Conservation (phyloP, 2,113 vertebrate genomes). For the Xiphophorus couchianus region DNA sequence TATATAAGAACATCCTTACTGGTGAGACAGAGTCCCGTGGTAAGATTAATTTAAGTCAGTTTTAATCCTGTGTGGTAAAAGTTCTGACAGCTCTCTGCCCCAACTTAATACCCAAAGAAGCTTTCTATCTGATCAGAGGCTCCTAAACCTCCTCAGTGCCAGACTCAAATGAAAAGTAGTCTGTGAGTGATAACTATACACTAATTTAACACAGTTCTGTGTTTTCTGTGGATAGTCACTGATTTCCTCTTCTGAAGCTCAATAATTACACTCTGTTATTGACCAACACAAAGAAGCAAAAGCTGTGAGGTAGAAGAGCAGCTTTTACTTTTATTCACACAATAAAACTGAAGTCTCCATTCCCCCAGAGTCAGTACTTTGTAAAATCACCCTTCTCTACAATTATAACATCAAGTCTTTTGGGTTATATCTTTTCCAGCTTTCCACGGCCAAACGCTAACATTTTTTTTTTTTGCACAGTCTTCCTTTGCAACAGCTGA, state of each 20-base stretch:
- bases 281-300: slow-evolving; percentile 10
- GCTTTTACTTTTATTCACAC: too few relatives aligned
- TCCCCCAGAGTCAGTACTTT: too few relatives aligned
- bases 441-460: too few relatives aligned
- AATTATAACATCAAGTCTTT: too few relatives aligned
- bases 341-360: too few relatives aligned
- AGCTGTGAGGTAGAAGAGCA: too few relatives aligned
- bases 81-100: slow-evolving; percentile 54
- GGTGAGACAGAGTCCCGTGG: slow-evolving; percentile 31
- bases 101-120: slow-evolving; percentile 67
- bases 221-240: slow-evolving; percentile 22
- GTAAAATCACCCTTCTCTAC: too few relatives aligned
- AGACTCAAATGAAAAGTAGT: slow-evolving; percentile 46
- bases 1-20: too few relatives aligned
- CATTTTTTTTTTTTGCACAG: too few relatives aligned
- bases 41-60: slow-evolving; percentile 58
- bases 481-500: too few relatives aligned
- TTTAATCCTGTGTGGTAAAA: slow-evolving; percentile 65
- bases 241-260: slow-evolving; percentile 16
- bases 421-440: too few relatives aligned
- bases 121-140: slow-evolving; percentile 62
- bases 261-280: slow-evolving; percentile 10
- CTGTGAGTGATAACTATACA: neutral
- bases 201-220: neutral
- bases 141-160: slow-evolving; percentile 45